Percentiles rank a stretch among this genome's conserved stretches.
Evolutionary conservation across 1,140 invertebrate species (phyloP).

Genomic region (Lepidostoma basale): DNA sequence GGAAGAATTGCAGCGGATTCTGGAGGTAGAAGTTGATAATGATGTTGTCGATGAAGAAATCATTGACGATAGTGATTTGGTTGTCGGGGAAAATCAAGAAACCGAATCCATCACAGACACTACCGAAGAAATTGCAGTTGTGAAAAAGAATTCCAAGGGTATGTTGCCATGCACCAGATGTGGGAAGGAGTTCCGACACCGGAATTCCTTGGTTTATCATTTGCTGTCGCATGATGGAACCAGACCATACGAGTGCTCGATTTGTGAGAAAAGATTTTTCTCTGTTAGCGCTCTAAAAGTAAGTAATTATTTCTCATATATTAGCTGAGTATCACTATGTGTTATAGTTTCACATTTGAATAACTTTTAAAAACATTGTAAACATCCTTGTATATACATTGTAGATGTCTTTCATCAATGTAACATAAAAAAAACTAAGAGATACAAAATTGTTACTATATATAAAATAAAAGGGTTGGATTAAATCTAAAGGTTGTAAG

Average conservation of each 20-base stretch:
- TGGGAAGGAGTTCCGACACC: conserved; percentile 75
- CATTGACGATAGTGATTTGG: conserved; percentile 46
- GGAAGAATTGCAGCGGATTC: conserved; percentile 53
- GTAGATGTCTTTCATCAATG: too few species aligned
- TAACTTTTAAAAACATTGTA: too few species aligned
- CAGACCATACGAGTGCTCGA: conserved; percentile 76
- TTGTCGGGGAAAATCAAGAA: conserved; percentile 41
- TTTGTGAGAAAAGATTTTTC: conserved; percentile 84
- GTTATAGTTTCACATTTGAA: too few species aligned
- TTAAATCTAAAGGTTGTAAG: too few species aligned
- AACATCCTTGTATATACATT: too few species aligned
- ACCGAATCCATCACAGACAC: conserved; percentile 48
- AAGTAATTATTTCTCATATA: conserved; percentile 29
- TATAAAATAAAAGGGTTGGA: too few species aligned
- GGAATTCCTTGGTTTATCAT: conserved; percentile 85
- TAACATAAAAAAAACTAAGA: too few species aligned
- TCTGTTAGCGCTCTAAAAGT: conserved; percentile 79
- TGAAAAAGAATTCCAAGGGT: conserved; percentile 40
- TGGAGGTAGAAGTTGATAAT: conserved; percentile 53
- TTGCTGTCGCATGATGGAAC: conserved; percentile 78
- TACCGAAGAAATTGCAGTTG: conserved; percentile 36
- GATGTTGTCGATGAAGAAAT: conserved; percentile 51
- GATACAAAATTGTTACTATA: too few species aligned
- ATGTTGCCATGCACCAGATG: conserved; percentile 69
- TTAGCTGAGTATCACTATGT: too few species aligned